Evolutionary conservation across 2,888 invertebrate genomes (phyloP), one percentile per base, ranked within the genome.

Genomic region (Nomada hirtipes): DNA sequence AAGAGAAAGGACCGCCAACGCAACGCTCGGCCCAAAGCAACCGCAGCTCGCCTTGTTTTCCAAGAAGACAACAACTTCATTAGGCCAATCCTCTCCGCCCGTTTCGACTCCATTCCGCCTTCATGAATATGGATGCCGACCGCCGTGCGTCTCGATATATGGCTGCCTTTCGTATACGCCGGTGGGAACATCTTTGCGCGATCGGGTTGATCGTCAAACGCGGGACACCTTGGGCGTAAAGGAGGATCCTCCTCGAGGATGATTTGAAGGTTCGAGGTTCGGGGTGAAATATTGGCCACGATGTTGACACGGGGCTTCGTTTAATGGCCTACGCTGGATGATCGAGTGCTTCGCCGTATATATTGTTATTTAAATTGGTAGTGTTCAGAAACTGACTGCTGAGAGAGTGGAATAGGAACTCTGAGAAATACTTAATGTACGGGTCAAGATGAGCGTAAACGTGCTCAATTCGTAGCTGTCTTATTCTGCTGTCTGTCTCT

Each of bases 11-110:
- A 79, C 83, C 72, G 77, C 75, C 82, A 70, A 74, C 75, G 85
- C 75, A 36, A 36, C 36, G n/a, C 23, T 85, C 88, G 69, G 71
- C 82, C 90, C 89, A 90, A 91, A 90, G 89, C 90, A 87, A 86
- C 89, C 87, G 78, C 86, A 86, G 79, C 88, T 88, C 86, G 88
- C 86, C 90, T 90, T 90, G 91, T 91, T 91, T 92, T 89, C 91
- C 90, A 90, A 90, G 92, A 91, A 93, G 92, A 92, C 93, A 91
- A 91, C 91, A 93, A 92, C 92, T 93, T 93, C 92, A 93, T 93
- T 93, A 93, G 92, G 89, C 91, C 88, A 89, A 88, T 90, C 90
- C 90, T 90, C 90, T 89, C 89, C 89, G 87, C 91, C 91, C 85
- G 90, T 91, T 91, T 91, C 91, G 85, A 88, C 91, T 91, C 89